phyloP scores from a whole-genome alignment of 2,113 vertebrate genomes.

The Clarias macrocephalus region DNA sequence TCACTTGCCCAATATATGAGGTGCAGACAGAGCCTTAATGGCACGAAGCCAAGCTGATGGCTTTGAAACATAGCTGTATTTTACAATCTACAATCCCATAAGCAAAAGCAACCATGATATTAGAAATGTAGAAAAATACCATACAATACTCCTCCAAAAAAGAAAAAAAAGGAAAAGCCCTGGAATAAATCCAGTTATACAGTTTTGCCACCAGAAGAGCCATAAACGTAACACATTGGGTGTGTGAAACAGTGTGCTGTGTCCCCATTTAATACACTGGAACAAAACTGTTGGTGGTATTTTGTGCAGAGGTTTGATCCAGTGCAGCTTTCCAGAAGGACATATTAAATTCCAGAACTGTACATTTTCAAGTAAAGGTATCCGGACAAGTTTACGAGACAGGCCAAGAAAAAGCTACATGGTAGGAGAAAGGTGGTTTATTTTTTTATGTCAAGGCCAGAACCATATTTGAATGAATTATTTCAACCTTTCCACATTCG shows the following conservation, averaged over 20 bases:
- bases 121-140: background rate
- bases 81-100: constrained; percentile 51
- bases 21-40: constrained; percentile 66
- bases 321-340: constrained; percentile 60
- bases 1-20: constrained; percentile 39
- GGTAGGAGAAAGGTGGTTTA: constrained; percentile 54
- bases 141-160: constrained; percentile 29
- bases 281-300: constrained; percentile 72
- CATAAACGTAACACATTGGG: constrained; percentile 53
- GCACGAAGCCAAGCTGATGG: constrained; percentile 57
- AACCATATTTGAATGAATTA: constrained; percentile 42
- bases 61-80: constrained; percentile 52
- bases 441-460: constrained; percentile 39
- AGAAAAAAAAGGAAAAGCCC: constrained; percentile 5
- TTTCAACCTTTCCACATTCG: constrained; percentile 30
- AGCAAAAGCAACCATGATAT: constrained; percentile 41
- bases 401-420: constrained; percentile 56
- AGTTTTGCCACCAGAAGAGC: constrained; percentile 49
- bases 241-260: constrained; percentile 48
- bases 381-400: constrained; percentile 59
- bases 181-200: constrained; percentile 63
- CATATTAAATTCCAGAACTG: constrained; percentile 68
- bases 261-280: constrained; percentile 61
- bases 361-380: constrained; percentile 62
- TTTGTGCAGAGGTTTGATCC: constrained; percentile 65